These are phyloP conservation scores for Aplysia californica DNA, from an alignment of 1,140 invertebrate genomes.

Conservation along the genomic window DNA sequence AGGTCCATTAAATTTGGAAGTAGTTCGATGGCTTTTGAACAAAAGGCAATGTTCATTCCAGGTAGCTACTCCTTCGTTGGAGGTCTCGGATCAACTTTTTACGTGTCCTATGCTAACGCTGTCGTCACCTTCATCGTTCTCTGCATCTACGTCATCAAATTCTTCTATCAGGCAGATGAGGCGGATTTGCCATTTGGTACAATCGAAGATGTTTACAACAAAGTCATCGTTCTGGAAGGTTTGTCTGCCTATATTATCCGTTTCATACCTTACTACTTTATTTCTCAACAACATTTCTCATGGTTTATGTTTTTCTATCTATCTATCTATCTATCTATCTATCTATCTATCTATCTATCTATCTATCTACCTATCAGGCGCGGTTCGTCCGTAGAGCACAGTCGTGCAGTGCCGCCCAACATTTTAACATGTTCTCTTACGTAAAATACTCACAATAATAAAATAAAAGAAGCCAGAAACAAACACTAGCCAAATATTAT, in stretches of 20 bases:
- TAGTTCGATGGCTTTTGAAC: too few species aligned
- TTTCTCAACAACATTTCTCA: too few species aligned
- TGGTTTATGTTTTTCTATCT: neutral
- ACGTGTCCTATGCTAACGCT: conserved; percentile 67
- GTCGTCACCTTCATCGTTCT: conserved; percentile 59
- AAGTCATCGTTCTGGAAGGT: neutral
- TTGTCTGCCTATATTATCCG: neutral
- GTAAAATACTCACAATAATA: too few species aligned
- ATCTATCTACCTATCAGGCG: neutral
- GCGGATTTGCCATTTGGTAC: neutral
- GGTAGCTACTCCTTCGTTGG: conserved; percentile 66
- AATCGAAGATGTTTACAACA: neutral
- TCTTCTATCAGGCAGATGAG: conserved; percentile 36
- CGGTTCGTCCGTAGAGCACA: too few species aligned
- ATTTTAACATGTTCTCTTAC: too few species aligned
- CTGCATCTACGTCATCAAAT: conserved; percentile 37
- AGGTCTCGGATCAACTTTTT: conserved; percentile 67
- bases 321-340: neutral
- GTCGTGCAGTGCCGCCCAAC: too few species aligned
- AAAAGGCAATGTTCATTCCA: too few species aligned
- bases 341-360: neutral
- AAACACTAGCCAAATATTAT: too few species aligned
- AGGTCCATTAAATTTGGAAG: too few species aligned
- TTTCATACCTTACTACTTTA: too few species aligned
- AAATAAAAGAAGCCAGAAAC: too few species aligned